A percentile compares a stretch with the other conserved stretches of the same genome.
These are phyloP conservation scores for Phataginus tricuspis DNA, from an alignment of 2,797 vertebrate species.

Conservation along the genomic window DNA sequence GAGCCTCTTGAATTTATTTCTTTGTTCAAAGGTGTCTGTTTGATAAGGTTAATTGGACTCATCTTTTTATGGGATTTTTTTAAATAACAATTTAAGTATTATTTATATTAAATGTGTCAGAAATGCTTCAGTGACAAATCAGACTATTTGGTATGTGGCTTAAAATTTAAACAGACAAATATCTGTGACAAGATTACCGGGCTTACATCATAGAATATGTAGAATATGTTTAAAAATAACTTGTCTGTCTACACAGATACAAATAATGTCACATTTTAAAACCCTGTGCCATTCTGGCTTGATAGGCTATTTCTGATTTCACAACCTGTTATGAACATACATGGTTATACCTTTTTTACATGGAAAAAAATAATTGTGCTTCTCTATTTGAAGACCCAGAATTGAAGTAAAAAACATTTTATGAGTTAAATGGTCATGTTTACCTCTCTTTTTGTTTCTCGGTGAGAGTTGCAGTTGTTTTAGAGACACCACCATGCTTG, in stretches of 20 bases:
- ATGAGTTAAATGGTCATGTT: background rate
- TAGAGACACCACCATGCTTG: background rate
- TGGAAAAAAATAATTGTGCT: background rate
- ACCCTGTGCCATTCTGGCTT: background rate
- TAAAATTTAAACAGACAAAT: background rate
- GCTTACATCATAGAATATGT: background rate
- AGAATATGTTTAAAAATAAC: background rate
- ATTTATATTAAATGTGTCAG: background rate
- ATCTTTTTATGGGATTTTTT: background rate
- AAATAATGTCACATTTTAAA: background rate
- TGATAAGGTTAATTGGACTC: background rate
- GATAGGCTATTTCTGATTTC: background rate
- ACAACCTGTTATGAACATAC: background rate
- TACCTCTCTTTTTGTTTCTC: background rate
- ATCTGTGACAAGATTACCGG: background rate
- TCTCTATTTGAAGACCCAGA: background rate
- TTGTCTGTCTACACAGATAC: background rate
- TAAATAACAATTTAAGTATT: background rate
- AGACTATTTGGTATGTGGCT: background rate
- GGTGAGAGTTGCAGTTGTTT: background rate
- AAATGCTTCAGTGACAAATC: conserved; percentile 12
- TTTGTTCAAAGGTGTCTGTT: conserved; percentile 58
- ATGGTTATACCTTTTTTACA: background rate
- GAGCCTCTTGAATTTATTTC: conserved; percentile 4
- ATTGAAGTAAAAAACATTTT: background rate